A percentile compares a stretch with the other conserved stretches of the same genome.
Evolutionary conservation across 2,797 vertebrate species (phyloP).

Genomic region (Cygnus olor): DNA sequence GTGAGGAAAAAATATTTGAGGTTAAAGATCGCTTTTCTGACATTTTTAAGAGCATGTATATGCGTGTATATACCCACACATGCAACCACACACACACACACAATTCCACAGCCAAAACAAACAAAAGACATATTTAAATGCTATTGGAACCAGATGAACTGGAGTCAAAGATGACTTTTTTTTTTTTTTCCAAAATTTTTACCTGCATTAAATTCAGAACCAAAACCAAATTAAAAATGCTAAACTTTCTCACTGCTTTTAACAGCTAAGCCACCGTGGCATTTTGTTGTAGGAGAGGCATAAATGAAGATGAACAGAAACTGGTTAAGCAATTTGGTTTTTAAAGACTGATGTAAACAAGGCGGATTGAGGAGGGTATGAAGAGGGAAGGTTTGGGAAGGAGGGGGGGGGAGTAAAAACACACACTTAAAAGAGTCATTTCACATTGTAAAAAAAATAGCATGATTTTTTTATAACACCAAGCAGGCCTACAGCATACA

Average conservation of each 20-base stretch:
- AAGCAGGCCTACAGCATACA: conserved; percentile 82
- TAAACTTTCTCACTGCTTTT: not conserved
- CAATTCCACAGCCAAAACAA: conserved; percentile 42
- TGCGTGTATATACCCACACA: conserved; percentile 56
- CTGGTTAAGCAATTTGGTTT: conserved; percentile 54
- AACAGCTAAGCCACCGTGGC: not conserved
- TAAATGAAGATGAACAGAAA: conserved; percentile 62
- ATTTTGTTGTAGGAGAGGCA: conserved; percentile 36
- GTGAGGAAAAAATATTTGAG: not conserved
- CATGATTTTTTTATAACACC: conserved; percentile 77
- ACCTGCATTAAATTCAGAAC: not conserved
- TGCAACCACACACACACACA: conserved; percentile 54
- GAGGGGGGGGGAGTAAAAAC: conserved; percentile 61
- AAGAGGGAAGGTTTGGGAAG: conserved; percentile 57
- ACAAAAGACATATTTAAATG: conserved; percentile 16
- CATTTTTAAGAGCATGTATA: conserved; percentile 49
- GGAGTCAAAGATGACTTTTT: not conserved
- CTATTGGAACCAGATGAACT: not conserved
- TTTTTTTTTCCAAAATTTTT: not conserved
- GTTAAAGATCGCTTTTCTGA: not conserved
- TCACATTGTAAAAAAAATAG: conserved; percentile 75
- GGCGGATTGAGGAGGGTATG: conserved; percentile 34
- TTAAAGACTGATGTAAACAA: conserved; percentile 76
- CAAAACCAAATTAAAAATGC: not conserved
- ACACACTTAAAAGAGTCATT: conserved; percentile 78